phyloP scores from a whole-genome alignment of 2,888 invertebrate species.

The Crematogaster levior region DNA sequence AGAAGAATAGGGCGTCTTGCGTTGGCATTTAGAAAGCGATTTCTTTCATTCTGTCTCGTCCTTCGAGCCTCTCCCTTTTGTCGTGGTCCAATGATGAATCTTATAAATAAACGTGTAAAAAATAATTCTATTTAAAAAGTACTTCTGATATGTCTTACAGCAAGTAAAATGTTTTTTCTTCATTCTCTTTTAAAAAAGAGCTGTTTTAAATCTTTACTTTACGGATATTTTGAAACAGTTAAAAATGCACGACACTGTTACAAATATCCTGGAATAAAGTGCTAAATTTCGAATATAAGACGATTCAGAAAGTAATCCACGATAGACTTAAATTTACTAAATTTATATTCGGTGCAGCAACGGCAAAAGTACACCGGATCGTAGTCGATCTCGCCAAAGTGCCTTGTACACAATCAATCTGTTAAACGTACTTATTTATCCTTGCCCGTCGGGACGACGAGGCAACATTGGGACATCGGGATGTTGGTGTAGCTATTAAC shows the following conservation, averaged over 20 bases:
- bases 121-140: background rate
- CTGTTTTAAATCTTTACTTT: background rate
- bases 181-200: background rate
- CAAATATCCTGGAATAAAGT: background rate
- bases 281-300: slow-evolving; percentile 28
- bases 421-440: slow-evolving; percentile 80
- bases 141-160: background rate
- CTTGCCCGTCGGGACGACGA: slow-evolving; percentile 67
- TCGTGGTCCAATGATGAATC: slow-evolving; percentile 13
- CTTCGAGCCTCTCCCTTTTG: slow-evolving; percentile 26
- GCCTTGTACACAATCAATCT: slow-evolving; percentile 82
- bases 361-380: slow-evolving; percentile 69
- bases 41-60: slow-evolving; percentile 48
- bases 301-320: slow-evolving; percentile 52
- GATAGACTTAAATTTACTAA: slow-evolving; percentile 61
- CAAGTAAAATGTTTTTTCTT: background rate
- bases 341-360: slow-evolving; percentile 73
- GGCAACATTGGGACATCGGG: slow-evolving; percentile 30
- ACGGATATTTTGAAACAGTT: background rate
- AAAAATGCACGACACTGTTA: background rate
- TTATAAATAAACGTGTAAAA: slow-evolving; percentile 28
- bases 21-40: slow-evolving; percentile 55
- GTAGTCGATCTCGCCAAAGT: slow-evolving; percentile 79
- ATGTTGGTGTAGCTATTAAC: slow-evolving; percentile 61
- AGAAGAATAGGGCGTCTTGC: slow-evolving; percentile 50